Evolutionary conservation across 64 coral and sea anemone species (phyloP).

Genomic region (Stichodactyla mertensii): DNA sequence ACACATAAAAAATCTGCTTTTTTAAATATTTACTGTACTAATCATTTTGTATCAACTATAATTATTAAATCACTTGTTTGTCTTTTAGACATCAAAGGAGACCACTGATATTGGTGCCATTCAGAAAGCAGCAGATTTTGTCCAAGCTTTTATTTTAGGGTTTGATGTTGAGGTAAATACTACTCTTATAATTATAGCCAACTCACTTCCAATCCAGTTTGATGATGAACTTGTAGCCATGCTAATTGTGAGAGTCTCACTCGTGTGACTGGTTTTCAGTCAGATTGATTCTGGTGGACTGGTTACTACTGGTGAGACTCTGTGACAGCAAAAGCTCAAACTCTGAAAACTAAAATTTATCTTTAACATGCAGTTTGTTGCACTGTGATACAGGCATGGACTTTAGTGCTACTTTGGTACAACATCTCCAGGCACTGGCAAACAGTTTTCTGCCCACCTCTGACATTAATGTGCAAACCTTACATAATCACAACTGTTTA

Average conservation of each 20-base stretch:
- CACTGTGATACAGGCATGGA: background rate
- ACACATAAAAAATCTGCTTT: no score
- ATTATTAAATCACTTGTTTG: background rate
- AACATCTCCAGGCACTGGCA: background rate
- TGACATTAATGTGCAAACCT: no score
- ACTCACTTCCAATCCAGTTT: constrained; percentile 6
- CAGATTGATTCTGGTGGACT: constrained; percentile 72
- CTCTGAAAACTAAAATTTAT: constrained; percentile 55
- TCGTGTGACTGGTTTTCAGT: constrained; percentile 45
- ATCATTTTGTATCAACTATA: background rate
- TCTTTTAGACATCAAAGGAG: constrained; percentile 83
- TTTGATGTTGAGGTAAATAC: constrained; percentile 90
- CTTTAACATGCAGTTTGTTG: no score
- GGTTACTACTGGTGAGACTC: constrained; percentile 30
- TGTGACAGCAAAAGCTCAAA: constrained; percentile 65
- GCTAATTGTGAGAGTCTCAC: constrained; percentile 96
- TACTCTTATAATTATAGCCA: background rate
- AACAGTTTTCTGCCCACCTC: no score
- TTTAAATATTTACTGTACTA: no score
- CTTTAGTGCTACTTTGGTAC: background rate
- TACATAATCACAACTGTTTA: no score
- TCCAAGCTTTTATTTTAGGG: constrained; percentile 90
- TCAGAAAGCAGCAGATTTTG: constrained; percentile 98
- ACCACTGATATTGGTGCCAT: constrained; percentile 93
- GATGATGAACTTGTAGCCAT: constrained; percentile 93